Percentiles rank a stretch among this genome's conserved stretches.
phyloP scores from a whole-genome alignment of 1,140 invertebrate species.

The Vollenhovia emeryi region DNA sequence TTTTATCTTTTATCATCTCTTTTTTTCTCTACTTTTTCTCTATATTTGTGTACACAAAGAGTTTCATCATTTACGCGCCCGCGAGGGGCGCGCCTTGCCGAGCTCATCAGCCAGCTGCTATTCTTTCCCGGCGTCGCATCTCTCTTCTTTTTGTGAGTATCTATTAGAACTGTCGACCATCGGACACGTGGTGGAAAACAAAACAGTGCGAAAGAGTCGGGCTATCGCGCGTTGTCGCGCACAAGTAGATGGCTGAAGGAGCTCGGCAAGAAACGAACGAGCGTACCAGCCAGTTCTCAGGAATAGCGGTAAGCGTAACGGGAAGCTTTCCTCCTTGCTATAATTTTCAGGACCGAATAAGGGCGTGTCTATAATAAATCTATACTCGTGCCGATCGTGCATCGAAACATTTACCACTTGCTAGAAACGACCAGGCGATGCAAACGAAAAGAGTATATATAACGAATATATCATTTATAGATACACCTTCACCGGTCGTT shows the following conservation, averaged over 20 bases:
- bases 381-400: neutral
- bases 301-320: constrained; percentile 80
- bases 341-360: constrained; percentile 13
- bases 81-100: constrained; percentile 57
- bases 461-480: constrained; percentile 3
- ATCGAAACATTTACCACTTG: neutral
- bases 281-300: constrained; percentile 78
- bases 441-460: neutral
- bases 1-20: constrained; percentile 77
- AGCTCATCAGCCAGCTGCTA: constrained; percentile 72
- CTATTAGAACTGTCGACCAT: neutral
- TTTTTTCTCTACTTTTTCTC: constrained; percentile 62
- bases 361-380: constrained; percentile 9
- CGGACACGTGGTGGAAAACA: neutral
- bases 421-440: neutral
- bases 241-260: constrained; percentile 71
- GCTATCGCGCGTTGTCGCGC: neutral
- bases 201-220: neutral
- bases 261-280: constrained; percentile 71
- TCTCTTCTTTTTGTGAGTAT: neutral
- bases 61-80: constrained; percentile 50
- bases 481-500: constrained; percentile 48
- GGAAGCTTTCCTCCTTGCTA: constrained; percentile 80
- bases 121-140: neutral
- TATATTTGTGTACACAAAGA: constrained; percentile 45